Evolutionary conservation across 2,797 vertebrate species (phyloP).

Genomic region (Melanotaenia parkinsoni): DNA sequence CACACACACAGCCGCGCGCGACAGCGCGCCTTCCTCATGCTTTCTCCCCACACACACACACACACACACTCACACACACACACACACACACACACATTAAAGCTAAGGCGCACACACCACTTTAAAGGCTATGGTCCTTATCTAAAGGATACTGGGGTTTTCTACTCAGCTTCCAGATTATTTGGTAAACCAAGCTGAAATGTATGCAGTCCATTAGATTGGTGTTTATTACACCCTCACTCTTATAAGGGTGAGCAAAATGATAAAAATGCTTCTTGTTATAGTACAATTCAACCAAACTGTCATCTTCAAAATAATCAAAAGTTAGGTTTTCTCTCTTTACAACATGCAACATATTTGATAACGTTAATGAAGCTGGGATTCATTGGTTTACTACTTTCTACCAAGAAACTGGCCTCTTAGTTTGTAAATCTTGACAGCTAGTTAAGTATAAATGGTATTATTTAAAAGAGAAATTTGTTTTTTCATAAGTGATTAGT

Average conservation of each 20-base stretch:
- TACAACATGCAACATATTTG: background rate
- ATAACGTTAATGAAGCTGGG: background rate
- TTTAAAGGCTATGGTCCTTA: constrained; percentile 39
- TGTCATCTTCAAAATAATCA: constrained; percentile 3
- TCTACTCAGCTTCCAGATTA: background rate
- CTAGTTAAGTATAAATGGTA: background rate
- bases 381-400: background rate
- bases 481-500: background rate
- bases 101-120: constrained; percentile 26
- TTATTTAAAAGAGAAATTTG: background rate
- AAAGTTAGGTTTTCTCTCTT: background rate
- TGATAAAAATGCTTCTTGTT: background rate
- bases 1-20: too few relatives aligned
- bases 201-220: background rate
- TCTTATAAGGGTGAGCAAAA: background rate
- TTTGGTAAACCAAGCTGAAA: constrained; percentile 6
- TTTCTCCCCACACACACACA: too few relatives aligned
- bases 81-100: constrained; percentile 10
- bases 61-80: too few relatives aligned
- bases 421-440: background rate
- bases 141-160: constrained; percentile 3
- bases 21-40: too few relatives aligned
- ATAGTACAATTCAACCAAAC: background rate
- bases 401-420: background rate
- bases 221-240: background rate